Base-by-base conservation (phyloP, 2,888 invertebrate genomes). In the Bugula neritina region DNA sequence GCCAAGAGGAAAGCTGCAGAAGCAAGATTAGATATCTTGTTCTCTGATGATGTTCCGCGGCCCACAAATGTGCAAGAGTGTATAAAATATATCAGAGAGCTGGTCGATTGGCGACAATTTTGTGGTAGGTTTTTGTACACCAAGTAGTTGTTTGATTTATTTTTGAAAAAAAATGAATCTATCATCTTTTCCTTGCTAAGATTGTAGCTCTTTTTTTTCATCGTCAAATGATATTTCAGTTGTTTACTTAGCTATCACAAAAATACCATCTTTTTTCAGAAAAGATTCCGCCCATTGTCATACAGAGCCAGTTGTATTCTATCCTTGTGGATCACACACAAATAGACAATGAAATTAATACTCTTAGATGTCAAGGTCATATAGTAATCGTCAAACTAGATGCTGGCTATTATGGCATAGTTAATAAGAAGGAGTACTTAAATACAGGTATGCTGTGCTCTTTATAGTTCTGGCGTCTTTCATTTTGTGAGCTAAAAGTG, bases 1-100 rank as follows among this genome's bases (percentile, higher is more conserved):
- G 63, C 63, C 13, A 63, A 63, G 31, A 63, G 63, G 31, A 63
- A 63, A 31, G 17, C 63, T 31, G 63, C 27, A 63, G 63, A 63
- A 31, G 5, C 21, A 29, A 63, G 31, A 31, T 31, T 63, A 13
- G 63, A 63, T n/a, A 63, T 63, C 17, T 63, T 63, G 31, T 63
- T 63, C n/a, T 29, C 63, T 13, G 13, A 27, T 29, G 63, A 34
- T 13, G 31, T 31, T 13, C 2, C n/a, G 13, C 2, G 31, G 31
- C 63, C 63, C 2, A 63, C 63, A 29, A 63, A 34, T 63, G 63
- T 31, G 10, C 25, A 21, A 2, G 63, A 63, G 31, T 63, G 63
- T 31, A 5, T 63, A 2, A 27, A 63, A 31, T 63, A 63, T 31
- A 63, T 63, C 27, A 27, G 27, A 29, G 63, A n/a, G 13, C n/a